Evolutionary conservation across 2,797 vertebrate genomes (phyloP), one percentile per base, ranked within the genome.

Genomic region (Leptodactylus fallax): DNA sequence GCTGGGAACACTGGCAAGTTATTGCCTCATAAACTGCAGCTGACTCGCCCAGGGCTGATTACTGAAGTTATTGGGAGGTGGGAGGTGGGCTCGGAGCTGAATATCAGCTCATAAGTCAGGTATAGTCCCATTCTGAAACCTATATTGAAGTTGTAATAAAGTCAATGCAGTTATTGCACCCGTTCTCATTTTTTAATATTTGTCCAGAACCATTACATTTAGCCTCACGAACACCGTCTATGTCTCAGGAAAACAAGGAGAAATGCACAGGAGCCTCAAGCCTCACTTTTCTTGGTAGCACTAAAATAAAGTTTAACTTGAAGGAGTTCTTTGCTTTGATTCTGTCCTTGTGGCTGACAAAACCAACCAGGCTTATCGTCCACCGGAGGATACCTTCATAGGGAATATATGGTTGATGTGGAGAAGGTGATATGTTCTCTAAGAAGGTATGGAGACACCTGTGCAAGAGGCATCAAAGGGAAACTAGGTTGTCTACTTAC

Each of bases 21-120:
- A 89, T 89, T 89, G 88, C 88, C 85, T 89, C 85, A 89, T 89
- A 89, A 89, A 89, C 84, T 89, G 88, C 88, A 89, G 88, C 88
- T 89, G 88, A 86, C 88, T 89, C 47, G 88, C 88, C 88, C 88
- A 49, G 72, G 88, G 88, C 88, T 83, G 88, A 82, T 86, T 86
- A 86, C 63, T 71, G 60, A 81, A 86, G 79, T 89, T 89, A 89
- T 86, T 89, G 87, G 87, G 71, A 89, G 87, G 78, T 81, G 83
- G 83, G 87, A 85, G 84, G 79, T 74, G 74, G 88, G 79, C 19
- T 65, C 45, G n/a, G 85, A 79, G 76, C 79, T 71, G 25, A 56
- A 79, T 86, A 86, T 89, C 85, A 71, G 69, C 88, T 89, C 88
- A 89, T 89, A 89, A 89, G 88, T 89, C 88, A 89, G 88, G 84